These are phyloP conservation scores for Volucella bombylans DNA, from an alignment of 2,888 invertebrate genomes.

Conservation along the genomic window DNA sequence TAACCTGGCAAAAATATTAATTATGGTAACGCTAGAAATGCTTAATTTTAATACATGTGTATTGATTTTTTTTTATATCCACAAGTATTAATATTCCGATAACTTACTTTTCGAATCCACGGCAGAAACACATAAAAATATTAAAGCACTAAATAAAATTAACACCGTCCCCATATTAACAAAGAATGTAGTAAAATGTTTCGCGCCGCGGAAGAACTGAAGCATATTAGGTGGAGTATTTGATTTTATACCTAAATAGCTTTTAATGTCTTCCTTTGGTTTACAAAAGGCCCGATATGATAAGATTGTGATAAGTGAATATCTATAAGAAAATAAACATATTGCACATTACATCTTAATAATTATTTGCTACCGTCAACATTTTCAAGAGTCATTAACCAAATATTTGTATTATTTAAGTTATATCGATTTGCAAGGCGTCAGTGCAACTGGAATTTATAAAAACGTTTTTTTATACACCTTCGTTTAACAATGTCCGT, in stretches of 20 bases:
- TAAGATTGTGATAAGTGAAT: constrained; percentile 65
- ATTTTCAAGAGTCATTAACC: constrained; percentile 10
- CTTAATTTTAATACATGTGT: neutral
- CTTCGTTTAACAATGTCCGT: too few relatives aligned
- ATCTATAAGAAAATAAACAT: constrained; percentile 41
- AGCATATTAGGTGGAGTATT: constrained; percentile 13
- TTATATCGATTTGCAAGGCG: neutral
- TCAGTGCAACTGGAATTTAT: neutral
- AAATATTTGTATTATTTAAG: constrained; percentile 31
- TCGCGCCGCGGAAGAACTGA: constrained; percentile 44
- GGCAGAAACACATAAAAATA: constrained; percentile 11
- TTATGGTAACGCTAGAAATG: too few relatives aligned
- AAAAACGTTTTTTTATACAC: too few relatives aligned
- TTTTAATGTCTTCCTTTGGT: constrained; percentile 50
- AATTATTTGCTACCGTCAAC: constrained; percentile 59
- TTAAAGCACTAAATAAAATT: constrained; percentile 41
- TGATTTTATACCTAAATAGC: constrained; percentile 58
- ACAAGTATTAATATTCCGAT: neutral
- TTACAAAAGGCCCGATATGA: constrained; percentile 58
- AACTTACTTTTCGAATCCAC: constrained; percentile 64
- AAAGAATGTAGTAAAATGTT: neutral
- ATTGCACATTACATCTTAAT: constrained; percentile 49
- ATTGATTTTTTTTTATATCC: neutral
- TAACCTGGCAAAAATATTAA: too few relatives aligned
- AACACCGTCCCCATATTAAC: constrained; percentile 34